Conservation (phyloP, 2,888 invertebrate genomes). For the Neoitamus cyanurus region DNA sequence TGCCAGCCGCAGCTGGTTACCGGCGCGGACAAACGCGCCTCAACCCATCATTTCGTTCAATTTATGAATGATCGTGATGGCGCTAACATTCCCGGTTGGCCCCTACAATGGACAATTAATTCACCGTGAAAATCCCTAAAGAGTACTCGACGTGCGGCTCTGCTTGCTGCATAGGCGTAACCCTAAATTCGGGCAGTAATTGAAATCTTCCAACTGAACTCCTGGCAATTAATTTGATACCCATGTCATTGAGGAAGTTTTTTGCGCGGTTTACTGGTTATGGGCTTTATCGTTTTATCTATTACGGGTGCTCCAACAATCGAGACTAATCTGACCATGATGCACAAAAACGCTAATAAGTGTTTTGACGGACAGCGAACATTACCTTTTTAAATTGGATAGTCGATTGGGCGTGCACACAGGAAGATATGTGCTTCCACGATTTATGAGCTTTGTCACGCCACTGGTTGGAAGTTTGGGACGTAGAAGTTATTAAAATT, state of each 20-base stretch:
- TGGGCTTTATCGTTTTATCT: not conserved
- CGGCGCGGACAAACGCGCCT: not conserved
- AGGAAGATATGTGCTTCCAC: not conserved
- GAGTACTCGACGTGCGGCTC: not conserved
- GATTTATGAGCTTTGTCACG: not conserved
- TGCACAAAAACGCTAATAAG: not conserved
- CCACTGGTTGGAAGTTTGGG: not conserved
- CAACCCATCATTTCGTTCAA: not conserved
- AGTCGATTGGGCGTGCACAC: not conserved
- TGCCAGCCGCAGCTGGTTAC: not conserved
- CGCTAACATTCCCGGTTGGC: conserved; percentile 7
- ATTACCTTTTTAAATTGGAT: not conserved
- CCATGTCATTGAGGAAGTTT: not conserved
- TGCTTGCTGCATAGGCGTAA: not conserved
- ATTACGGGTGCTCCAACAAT: not conserved
- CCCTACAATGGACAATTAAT: not conserved
- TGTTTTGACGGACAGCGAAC: not conserved
- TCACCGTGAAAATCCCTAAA: not conserved
- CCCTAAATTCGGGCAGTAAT: not conserved
- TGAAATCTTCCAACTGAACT: not conserved
- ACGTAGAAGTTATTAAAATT: not conserved
- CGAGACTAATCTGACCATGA: not conserved
- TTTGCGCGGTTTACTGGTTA: not conserved
- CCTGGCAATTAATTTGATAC: not conserved
- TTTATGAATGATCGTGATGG: not conserved